Conservation (phyloP, 2,888 invertebrate genomes). For the Ctenicera cuprea region DNA sequence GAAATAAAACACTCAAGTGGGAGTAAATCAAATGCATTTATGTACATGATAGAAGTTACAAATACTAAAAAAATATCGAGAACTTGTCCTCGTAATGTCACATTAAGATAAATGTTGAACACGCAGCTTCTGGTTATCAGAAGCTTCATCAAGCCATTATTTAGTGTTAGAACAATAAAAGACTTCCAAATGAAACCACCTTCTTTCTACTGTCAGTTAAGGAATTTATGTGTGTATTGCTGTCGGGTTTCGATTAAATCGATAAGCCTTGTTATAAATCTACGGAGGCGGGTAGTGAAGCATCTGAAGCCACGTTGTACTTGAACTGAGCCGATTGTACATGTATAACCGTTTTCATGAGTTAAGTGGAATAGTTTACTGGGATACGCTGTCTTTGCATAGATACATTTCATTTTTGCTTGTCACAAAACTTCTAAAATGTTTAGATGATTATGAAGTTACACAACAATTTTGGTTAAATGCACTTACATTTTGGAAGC, state of each 20-base stretch:
- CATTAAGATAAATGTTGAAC: constrained; percentile 58
- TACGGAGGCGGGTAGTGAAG: constrained; percentile 53
- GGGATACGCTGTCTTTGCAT: no score
- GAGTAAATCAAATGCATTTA: not conserved
- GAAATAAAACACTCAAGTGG: not conserved
- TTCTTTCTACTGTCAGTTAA: constrained; percentile 61
- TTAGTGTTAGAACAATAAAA: constrained; percentile 64
- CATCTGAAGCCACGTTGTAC: constrained; percentile 11
- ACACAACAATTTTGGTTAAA: no score
- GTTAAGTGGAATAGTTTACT: no score
- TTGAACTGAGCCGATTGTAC: constrained; percentile 9
- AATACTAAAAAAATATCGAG: constrained; percentile 27
- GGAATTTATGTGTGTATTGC: constrained; percentile 61
- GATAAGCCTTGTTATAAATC: constrained; percentile 63
- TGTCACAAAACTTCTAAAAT: no score
- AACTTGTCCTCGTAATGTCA: constrained; percentile 51
- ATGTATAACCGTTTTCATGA: no score
- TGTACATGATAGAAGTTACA: not conserved
- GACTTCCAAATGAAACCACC: constrained; percentile 59
- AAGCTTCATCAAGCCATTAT: constrained; percentile 64
- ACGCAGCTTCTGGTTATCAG: constrained; percentile 62
- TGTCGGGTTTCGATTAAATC: constrained; percentile 58
- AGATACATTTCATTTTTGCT: no score
- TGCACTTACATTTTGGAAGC: no score
- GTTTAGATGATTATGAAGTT: no score